Evolutionary conservation across 2,888 invertebrate genomes (phyloP).

Genomic region (Drosophila ustulata): DNA sequence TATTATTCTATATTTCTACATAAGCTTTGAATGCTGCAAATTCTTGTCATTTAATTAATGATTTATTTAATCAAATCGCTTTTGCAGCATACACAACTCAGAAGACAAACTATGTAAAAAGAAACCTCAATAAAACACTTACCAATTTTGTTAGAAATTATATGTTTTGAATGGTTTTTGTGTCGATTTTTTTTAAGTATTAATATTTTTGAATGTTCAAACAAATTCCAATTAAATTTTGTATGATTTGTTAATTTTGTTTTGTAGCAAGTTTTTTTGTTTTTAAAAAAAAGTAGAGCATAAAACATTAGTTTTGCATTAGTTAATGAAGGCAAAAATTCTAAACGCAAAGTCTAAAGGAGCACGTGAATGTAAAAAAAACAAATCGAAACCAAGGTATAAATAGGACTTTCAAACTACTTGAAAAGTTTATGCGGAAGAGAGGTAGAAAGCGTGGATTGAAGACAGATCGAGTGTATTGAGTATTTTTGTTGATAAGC

Average conservation of each 20-base stretch:
- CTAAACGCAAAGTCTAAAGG: conserved; percentile 45
- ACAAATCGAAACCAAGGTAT: conserved; percentile 8
- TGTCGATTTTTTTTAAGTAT: conserved; percentile 48
- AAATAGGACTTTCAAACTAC: conserved; percentile 14
- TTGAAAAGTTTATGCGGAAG: conserved; percentile 15
- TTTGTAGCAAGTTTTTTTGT: conserved; percentile 51
- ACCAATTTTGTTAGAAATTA: conserved; percentile 67
- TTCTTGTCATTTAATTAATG: neutral
- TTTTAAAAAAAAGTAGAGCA: conserved; percentile 56
- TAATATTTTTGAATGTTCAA: conserved; percentile 53
- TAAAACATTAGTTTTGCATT: conserved; percentile 68
- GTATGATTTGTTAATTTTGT: conserved; percentile 48
- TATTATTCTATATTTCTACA: conserved; percentile 9
- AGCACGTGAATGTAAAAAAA: conserved; percentile 3
- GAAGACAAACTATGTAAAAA: conserved; percentile 28
- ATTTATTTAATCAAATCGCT: neutral
- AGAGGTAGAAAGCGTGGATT: conserved; percentile 29
- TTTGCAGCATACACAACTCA: conserved; percentile 24
- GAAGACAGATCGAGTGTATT: conserved; percentile 13
- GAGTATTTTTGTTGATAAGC: conserved; percentile 20
- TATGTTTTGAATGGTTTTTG: conserved; percentile 46
- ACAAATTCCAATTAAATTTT: conserved; percentile 70
- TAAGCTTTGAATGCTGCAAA: conserved; percentile 21
- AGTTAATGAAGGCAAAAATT: conserved; percentile 65
- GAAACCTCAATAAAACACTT: conserved; percentile 64